Evolutionary conservation across 2,888 invertebrate genomes (phyloP), one percentile per base, ranked within the genome.

Genomic region (Drosophila multiciliata): DNA sequence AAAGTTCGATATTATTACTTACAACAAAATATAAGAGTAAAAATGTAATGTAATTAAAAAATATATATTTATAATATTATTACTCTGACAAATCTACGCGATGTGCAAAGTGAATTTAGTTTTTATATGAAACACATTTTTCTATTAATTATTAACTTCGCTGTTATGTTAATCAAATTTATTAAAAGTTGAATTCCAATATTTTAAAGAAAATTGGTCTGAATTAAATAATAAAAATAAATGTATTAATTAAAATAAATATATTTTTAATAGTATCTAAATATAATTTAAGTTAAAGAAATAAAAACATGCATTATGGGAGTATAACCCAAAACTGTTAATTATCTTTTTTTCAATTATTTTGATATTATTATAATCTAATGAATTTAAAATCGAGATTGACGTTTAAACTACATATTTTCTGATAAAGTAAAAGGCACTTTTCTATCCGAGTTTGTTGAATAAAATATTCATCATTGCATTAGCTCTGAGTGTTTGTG

Each of bases 401-500:
- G 7, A 15, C 15, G 3, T 23, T 7, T 23, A 23, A 23, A 26
- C 15, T 23, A 23, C 8, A 23, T n/a, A n/a, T n/a, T 50, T 29
- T 50, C 3, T n/a, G 11, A 11, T 29, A 50, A 11, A 29, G 50
- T 50, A 50, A n/a, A n/a, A 29, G 17, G 1, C 6, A 50, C 50
- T 26, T n/a, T 29, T 11, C 23, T 11, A 26, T 42, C 8, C 45
- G 23, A 8, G 45, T 45, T 20, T 45, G 15, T 45, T 23, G 23
- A 23, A 45, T 45, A 15, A 45, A 45, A 23, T 45, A 45, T 45
- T 45, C 45, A 45, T 15, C 45, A 23, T 23, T 45, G 45, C 23
- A 23, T 15, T 23, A 45, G 45, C 45, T 8, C 23, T 42, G 42
- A 42, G 11, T 42, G 29, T 62, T n/a, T 50, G n/a, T 63, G 48